phyloP scores from a whole-genome alignment of 2,113 vertebrate genomes.

The Cottus gobio region DNA sequence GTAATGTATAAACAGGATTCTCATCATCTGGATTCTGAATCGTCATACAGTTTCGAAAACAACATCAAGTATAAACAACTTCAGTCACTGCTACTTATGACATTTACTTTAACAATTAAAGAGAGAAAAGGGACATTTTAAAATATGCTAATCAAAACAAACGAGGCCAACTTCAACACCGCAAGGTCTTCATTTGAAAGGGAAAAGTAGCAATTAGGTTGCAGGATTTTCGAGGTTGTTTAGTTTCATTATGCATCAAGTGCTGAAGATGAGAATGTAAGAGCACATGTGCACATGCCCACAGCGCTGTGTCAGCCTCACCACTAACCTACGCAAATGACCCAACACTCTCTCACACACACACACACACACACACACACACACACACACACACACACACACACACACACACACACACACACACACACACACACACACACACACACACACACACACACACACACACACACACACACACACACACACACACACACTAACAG shows the following conservation, averaged over 20 bases:
- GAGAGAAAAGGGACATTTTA: conserved; percentile 34
- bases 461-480: conserved; percentile 27
- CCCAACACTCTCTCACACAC: conserved; percentile 2
- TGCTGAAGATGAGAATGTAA: conserved; percentile 26
- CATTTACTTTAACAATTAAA: conserved; percentile 39
- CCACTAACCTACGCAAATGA: conserved; percentile 30
- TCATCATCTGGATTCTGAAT: not conserved
- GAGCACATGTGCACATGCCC: conserved; percentile 5
- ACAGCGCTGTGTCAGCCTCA: not conserved
- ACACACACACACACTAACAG: conserved; percentile 25
- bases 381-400: conserved; percentile 21
- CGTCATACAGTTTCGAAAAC: conserved; percentile 1
- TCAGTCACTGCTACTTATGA: conserved; percentile 38
- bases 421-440: conserved; percentile 20
- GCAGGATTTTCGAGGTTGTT: conserved; percentile 1
- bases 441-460: conserved; percentile 24
- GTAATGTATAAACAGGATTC: not conserved
- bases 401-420: conserved; percentile 25
- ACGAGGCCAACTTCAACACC: conserved; percentile 18
- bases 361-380: conserved; percentile 26
- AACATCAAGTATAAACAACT: not conserved
- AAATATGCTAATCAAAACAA: conserved; percentile 51
- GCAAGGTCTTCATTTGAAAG: conserved; percentile 29
- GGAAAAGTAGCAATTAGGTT: conserved; percentile 42
- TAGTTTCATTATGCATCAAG: conserved; percentile 23